Conservation (phyloP, 2,113 vertebrate genomes). For the Laticauda laticaudata region DNA sequence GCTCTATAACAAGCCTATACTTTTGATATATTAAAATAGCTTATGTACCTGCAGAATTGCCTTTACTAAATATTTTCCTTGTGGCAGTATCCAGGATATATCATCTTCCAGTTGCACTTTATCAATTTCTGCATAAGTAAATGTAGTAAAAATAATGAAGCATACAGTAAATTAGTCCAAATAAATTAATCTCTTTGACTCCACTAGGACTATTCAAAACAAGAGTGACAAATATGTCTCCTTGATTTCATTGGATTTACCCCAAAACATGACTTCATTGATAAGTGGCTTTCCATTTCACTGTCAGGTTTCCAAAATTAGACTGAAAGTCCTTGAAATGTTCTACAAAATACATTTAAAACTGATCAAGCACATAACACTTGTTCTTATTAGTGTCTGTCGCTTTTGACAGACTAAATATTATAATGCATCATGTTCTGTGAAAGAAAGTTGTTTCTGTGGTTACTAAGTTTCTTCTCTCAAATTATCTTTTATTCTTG, state of each 20-base stretch:
- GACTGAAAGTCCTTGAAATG: constrained; percentile 13
- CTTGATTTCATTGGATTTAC: neutral
- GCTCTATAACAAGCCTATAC: neutral
- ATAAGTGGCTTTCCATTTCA: neutral
- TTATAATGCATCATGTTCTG: constrained; percentile 10
- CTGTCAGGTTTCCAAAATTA: neutral
- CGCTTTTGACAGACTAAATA: constrained; percentile 12
- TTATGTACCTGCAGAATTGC: neutral
- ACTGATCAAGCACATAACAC: constrained; percentile 13
- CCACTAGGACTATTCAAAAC: neutral
- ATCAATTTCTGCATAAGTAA: neutral
- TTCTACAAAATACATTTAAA: constrained; percentile 19
- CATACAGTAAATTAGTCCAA: neutral
- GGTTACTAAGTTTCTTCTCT: neutral
- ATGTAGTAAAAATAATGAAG: neutral
- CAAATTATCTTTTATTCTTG: constrained; percentile 2
- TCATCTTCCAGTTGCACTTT: neutral
- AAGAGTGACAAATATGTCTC: neutral
- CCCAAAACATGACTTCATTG: neutral
- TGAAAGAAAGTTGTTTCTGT: neutral
- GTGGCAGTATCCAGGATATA: neutral
- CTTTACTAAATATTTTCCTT: neutral
- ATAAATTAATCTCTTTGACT: neutral
- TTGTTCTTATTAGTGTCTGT: constrained; percentile 19
- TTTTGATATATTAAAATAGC: neutral